Percentiles rank a stretch among this genome's conserved stretches.
Evolutionary conservation across 2,797 vertebrate species (phyloP).

Genomic region (Falco biarmicus): DNA sequence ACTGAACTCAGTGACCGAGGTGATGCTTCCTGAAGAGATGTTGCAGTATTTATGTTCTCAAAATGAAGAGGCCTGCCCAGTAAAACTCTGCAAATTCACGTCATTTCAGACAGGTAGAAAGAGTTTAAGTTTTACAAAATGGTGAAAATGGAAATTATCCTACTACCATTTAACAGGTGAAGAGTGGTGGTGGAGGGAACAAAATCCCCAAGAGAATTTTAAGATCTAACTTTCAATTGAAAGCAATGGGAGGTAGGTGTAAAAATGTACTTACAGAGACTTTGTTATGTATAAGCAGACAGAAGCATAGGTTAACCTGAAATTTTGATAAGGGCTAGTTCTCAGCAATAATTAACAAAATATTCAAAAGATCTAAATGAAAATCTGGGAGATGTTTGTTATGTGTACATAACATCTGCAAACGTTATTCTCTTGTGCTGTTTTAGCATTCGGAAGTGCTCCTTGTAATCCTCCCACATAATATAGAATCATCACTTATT

Average conservation of each 20-base stretch:
- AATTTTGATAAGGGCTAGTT: neutral
- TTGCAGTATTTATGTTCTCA: neutral
- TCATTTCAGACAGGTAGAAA: neutral
- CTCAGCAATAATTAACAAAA: neutral
- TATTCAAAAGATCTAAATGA: neutral
- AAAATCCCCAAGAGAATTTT: neutral
- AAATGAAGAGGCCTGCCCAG: neutral
- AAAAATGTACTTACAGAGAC: neutral
- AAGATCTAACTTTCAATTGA: neutral
- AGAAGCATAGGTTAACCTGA: neutral
- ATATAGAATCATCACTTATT: accelerated
- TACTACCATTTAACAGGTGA: neutral
- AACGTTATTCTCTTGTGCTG: neutral
- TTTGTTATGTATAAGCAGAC: neutral
- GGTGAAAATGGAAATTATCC: neutral
- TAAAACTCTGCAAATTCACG: neutral
- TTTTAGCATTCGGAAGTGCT: neutral
- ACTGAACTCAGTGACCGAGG: neutral
- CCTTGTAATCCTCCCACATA: neutral
- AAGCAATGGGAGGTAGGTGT: neutral
- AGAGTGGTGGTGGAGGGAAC: neutral
- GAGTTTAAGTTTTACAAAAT: neutral
- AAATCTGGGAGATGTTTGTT: neutral
- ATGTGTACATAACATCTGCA: neutral
- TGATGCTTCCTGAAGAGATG: neutral